A percentile compares a stretch with the other conserved stretches of the same genome.
Conservation (phyloP, 2,888 invertebrate species). For the Brachypterus glaber region DNA sequence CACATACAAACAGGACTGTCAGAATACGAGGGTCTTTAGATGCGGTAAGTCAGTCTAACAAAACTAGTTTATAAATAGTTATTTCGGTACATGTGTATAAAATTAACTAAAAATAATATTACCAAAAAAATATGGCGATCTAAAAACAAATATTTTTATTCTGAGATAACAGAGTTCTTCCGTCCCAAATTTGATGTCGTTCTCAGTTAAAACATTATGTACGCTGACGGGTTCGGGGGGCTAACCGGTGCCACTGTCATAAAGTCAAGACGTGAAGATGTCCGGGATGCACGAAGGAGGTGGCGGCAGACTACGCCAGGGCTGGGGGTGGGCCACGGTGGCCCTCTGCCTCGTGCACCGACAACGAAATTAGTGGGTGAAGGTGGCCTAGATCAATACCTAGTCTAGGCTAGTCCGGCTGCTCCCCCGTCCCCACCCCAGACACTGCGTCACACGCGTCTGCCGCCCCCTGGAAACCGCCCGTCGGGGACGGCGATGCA, state of each 20-base stretch:
- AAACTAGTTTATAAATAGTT: too few relatives aligned
- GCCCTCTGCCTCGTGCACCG: slow-evolving; percentile 23
- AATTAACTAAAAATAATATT: too few relatives aligned
- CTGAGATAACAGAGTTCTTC: too few relatives aligned
- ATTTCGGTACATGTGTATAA: too few relatives aligned
- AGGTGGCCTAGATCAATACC: slow-evolving; percentile 42
- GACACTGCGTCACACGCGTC: slow-evolving; percentile 17
- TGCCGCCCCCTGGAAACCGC: slow-evolving; percentile 25
- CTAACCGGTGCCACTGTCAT: slow-evolving; percentile 16
- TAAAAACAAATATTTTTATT: too few relatives aligned
- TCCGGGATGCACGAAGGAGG: slow-evolving; percentile 30
- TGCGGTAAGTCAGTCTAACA: too few relatives aligned
- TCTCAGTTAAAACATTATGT: too few relatives aligned
- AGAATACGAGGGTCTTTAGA: too few relatives aligned
- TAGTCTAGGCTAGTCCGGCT: slow-evolving; percentile 36
- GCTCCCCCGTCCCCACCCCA: slow-evolving; percentile 21
- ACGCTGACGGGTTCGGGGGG: slow-evolving; percentile 4
- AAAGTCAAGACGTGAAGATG: slow-evolving; percentile 26
- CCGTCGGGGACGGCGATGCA: slow-evolving; percentile 19
- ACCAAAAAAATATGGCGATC: too few relatives aligned
- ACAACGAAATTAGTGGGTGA: slow-evolving; percentile 41
- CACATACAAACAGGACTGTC: too few relatives aligned
- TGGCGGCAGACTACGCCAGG: slow-evolving; percentile 21
- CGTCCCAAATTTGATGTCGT: too few relatives aligned
- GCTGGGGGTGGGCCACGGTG: slow-evolving; percentile 15